Conservation (phyloP, 2,113 vertebrate species). For the Anhinga rufa region DNA sequence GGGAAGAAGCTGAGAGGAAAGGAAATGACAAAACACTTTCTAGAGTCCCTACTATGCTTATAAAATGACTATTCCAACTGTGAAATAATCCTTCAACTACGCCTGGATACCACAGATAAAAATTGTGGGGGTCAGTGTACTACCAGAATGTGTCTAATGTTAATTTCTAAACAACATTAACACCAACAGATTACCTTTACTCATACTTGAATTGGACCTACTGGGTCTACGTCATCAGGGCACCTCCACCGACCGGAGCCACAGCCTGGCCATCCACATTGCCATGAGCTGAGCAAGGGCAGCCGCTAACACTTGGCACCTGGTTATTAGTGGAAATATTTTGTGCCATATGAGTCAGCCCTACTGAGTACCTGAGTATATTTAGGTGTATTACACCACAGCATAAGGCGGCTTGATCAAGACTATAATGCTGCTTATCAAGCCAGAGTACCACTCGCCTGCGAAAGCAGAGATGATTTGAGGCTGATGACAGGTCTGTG, state of each 20-base stretch:
- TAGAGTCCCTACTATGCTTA: background rate
- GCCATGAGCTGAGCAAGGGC: background rate
- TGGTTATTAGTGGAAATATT: background rate
- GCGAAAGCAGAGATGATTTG: background rate
- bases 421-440: background rate
- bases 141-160: background rate
- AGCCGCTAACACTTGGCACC: background rate
- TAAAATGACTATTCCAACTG: conserved; percentile 6
- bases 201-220: background rate
- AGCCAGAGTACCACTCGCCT: background rate
- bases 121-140: background rate
- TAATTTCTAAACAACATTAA: conserved; percentile 26
- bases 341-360: background rate
- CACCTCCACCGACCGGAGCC: background rate
- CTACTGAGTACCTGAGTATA: background rate
- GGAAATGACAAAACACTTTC: conserved; percentile 15
- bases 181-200: background rate
- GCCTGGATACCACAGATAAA: background rate
- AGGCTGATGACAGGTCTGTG: background rate
- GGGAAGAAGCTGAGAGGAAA: background rate
- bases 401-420: background rate
- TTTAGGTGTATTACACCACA: background rate
- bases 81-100: background rate
- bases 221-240: background rate
- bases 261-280: background rate